Percentiles rank a stretch among this genome's conserved stretches.
Evolutionary conservation across 2,888 invertebrate genomes (phyloP).

Genomic region (Lumbricus terrestris): DNA sequence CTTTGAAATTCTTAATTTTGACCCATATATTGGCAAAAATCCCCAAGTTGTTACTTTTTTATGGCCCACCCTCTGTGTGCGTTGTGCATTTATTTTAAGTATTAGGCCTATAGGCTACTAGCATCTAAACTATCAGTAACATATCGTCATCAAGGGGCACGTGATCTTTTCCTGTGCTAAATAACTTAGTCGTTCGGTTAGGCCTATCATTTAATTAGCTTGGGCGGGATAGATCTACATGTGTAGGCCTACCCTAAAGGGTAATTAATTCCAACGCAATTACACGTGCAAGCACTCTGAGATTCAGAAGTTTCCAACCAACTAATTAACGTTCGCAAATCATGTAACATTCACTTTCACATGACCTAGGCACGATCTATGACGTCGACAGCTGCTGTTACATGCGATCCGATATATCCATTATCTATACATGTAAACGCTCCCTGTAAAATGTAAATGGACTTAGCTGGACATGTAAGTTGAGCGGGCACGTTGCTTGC

Average conservation of each 20-base stretch:
- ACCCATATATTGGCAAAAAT: no score
- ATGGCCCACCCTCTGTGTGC: no score
- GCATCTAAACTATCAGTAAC: not conserved
- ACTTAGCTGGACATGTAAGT: not conserved
- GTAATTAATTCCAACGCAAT: not conserved
- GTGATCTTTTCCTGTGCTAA: not conserved
- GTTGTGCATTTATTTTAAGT: not conserved
- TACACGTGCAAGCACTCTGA: not conserved
- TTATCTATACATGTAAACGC: no score
- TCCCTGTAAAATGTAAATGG: not conserved
- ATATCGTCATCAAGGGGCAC: not conserved
- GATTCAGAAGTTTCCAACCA: not conserved
- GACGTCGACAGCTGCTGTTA: not conserved
- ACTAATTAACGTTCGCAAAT: not conserved
- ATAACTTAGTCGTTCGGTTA: not conserved
- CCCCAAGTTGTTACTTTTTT: no score
- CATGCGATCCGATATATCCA: no score
- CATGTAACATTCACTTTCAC: not conserved
- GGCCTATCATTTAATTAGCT: not conserved
- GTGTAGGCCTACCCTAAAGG: no score
- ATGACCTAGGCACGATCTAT: not conserved
- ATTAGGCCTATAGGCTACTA: not conserved
- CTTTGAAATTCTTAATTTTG: no score
- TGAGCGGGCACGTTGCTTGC: no score
- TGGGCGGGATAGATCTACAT: not conserved